phyloP scores from a whole-genome alignment of 2,113 vertebrate genomes.

The Macquaria ambigua region DNA sequence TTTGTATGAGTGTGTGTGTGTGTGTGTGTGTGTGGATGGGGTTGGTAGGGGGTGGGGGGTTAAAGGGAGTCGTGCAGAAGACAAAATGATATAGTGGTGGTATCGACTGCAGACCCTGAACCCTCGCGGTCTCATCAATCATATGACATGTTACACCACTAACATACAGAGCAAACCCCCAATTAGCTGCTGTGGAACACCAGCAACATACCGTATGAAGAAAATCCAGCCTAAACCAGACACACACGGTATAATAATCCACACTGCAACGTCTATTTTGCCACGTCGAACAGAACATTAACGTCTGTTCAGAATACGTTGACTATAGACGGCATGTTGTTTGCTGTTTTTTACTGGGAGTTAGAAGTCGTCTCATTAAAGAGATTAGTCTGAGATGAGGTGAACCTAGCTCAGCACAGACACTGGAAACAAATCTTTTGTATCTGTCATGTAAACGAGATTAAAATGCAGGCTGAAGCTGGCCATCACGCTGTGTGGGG shows the following conservation, averaged over 20 bases:
- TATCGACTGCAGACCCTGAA: conserved; percentile 31
- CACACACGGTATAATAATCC: not conserved
- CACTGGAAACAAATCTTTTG: not conserved
- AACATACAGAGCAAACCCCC: conserved; percentile 27
- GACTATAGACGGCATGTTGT: not conserved
- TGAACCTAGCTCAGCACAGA: too few relatives aligned
- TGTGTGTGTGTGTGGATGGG: conserved; percentile 10
- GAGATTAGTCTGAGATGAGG: not conserved
- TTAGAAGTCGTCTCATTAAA: not conserved
- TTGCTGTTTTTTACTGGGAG: not conserved
- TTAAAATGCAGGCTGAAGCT: not conserved
- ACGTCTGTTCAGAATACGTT: not conserved
- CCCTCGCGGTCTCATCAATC: conserved; percentile 51
- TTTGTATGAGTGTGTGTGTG: not conserved
- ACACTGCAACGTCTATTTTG: not conserved
- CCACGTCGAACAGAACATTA: not conserved
- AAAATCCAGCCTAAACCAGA: not conserved
- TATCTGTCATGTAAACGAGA: conserved; percentile 6
- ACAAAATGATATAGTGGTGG: conserved; percentile 43
- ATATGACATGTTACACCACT: conserved; percentile 29
- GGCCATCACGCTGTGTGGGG: not conserved
- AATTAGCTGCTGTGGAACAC: conserved; percentile 14
- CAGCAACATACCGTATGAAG: not conserved
- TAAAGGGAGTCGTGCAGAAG: conserved; percentile 7
- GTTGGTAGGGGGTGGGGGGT: not conserved